Base-by-base conservation (phyloP, 2,888 invertebrate genomes). In the Tetranychus truncatus region DNA sequence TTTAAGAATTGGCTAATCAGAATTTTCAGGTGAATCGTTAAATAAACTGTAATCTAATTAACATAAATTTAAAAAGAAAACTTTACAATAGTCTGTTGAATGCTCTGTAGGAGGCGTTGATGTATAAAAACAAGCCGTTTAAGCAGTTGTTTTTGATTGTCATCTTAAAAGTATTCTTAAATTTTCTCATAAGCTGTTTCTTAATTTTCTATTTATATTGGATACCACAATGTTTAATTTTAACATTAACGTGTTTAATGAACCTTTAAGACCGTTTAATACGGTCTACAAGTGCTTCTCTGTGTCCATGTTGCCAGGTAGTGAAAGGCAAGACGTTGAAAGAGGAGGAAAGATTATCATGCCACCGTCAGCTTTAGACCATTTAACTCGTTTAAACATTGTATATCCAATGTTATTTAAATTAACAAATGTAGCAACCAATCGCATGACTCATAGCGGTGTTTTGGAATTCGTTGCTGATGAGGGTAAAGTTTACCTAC, bases 321-420 rank as follows among this genome's bases (percentile, higher is more conserved):
- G 91, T 82, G 95, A 95, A 81, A 86, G 95, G 75, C 90, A 91
- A 81, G 94, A 95, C 83, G 93, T 96, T 5, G 95, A 96, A 85
- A 87, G 91, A 80, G 95, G 96, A 80, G 95, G 95, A 79, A 96
- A 96, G 88, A 95, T 97, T 80, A 95, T 97, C 71, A 95, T 97
- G 93, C 96, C 97, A 9, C 95, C 95, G 0, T 95, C 95, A 69
- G 95, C 95, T 0, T 83, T 97, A 79, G 96, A 97, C 81, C 89
- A 90, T 78, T 86, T 97, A 8, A 95, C 94, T 5, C 87, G 95
- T 77, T 85, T 95, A 34, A 96, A 96, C 83, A 94, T 97, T 78
- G 93, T 91, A 81, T 99, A 97, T 82, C 99, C 99, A 0, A 99
- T 99, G 97, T 86, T 99, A 76, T 99, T 99, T 83, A 96, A 95